These are phyloP conservation scores for Galerucella calmariensis DNA, from an alignment of 2,888 invertebrate species.

Conservation along the genomic window DNA sequence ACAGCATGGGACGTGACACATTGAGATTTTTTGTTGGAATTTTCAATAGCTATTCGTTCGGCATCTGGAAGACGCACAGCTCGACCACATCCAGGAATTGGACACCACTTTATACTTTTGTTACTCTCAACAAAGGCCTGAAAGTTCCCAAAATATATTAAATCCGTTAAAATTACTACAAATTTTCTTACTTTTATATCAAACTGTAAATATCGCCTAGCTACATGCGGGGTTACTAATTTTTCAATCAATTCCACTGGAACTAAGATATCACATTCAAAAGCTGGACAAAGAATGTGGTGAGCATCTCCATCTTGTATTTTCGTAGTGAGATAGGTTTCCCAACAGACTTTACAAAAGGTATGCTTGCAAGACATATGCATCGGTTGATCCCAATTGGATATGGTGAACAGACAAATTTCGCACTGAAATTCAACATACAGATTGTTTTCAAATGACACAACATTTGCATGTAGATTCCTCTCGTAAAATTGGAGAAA, in stretches of 20 bases:
- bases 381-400: constrained; percentile 66
- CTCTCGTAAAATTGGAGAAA: no score
- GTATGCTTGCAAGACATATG: constrained; percentile 72
- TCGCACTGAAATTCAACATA: constrained; percentile 67
- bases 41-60: constrained; percentile 61
- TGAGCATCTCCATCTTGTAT: constrained; percentile 75
- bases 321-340: constrained; percentile 73
- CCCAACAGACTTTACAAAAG: constrained; percentile 75
- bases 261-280: constrained; percentile 72
- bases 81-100: constrained; percentile 74
- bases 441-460: no score
- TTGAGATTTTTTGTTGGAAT: constrained; percentile 53
- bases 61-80: constrained; percentile 73
- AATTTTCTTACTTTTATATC: constrained; percentile 71
- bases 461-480: no score
- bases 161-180: not conserved
- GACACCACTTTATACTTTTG: constrained; percentile 78
- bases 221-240: constrained; percentile 74
- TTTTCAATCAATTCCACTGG: constrained; percentile 75
- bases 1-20: constrained; percentile 71
- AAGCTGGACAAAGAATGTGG: constrained; percentile 75
- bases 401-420: constrained; percentile 69
- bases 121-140: constrained; percentile 78
- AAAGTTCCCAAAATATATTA: constrained; percentile 32
- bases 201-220: constrained; percentile 74